phyloP scores from a whole-genome alignment of 2,113 vertebrate genomes.

The Ramphastos sulfuratus region DNA sequence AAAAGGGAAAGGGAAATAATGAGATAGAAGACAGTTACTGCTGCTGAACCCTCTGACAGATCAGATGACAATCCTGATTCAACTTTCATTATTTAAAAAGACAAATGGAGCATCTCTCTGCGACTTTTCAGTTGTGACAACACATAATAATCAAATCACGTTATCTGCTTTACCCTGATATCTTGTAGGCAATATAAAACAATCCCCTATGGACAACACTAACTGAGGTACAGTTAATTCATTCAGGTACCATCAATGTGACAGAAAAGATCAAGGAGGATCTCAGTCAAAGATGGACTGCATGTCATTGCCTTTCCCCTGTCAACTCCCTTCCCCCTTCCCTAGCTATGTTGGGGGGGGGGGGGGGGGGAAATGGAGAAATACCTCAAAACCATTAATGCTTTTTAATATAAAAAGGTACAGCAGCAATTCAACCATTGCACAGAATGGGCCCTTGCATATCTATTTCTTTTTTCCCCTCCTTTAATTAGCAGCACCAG shows the following conservation, averaged over 20 bases:
- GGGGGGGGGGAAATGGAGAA: not conserved
- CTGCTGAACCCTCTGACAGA: constrained; percentile 27
- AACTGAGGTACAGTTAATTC: not conserved
- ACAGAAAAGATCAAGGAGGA: not conserved
- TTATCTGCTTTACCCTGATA: constrained; percentile 39
- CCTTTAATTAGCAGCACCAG: not conserved
- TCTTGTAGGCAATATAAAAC: not conserved
- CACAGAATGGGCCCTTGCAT: not conserved
- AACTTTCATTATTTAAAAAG: constrained; percentile 33
- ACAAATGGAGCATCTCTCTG: constrained; percentile 24
- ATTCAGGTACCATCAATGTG: not conserved
- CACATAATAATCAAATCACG: constrained; percentile 40
- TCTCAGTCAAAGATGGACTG: not conserved
- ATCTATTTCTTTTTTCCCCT: not conserved
- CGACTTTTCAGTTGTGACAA: not conserved
- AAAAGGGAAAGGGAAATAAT: constrained; percentile 17
- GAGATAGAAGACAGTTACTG: constrained; percentile 19
- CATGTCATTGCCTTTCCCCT: not conserved
- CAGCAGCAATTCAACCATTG: not conserved
- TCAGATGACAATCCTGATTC: constrained; percentile 21
- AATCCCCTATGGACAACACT: not conserved
- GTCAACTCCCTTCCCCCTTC: not conserved
- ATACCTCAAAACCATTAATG: not conserved
- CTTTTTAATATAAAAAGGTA: not conserved
- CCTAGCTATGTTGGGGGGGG: not conserved